Evolutionary conservation across 2,797 vertebrate genomes (phyloP), one percentile per base, ranked within the genome.

Genomic region (Phylloscopus collybita): DNA sequence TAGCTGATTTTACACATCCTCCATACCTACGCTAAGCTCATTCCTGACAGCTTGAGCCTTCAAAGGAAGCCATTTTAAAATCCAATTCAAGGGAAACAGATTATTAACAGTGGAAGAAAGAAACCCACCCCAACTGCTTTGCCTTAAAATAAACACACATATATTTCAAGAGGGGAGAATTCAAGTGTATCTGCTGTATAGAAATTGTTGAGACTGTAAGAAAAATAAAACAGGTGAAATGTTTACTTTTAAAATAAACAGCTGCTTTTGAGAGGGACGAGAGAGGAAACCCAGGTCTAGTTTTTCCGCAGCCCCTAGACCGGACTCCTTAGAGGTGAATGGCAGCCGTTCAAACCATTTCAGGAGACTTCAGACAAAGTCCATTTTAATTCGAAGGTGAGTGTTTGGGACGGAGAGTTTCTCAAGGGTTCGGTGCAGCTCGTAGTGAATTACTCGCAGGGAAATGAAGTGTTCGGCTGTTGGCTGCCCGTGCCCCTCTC

Each of bases 31-130:
- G 1, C 53, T 91, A 88, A 94, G 85, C 90, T 93, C 62, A n/a
- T 90, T 86, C 49, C 66, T 59, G 50, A 62, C 76, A 92, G 91
- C 73, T 53, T 75, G 76, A 60, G 42, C 83, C 51, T 95, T 95
- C 93, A 49, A 85, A 95, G 96, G 96, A 95, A 95, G 92, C 95
- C 93, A 96, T 96, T 84, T 97, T 96, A 96, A 88, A 96, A 92
- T 80, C 82, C 88, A 93, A 6, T 92, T 92, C 85, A 47, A 64
- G 66, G 50, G 84, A 92, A 95, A 65, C 16, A 66, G 82, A 86
- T 86, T 89, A 89, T 86, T 90, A 75, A 70, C 64, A 79, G 26
- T 1, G 11, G 23, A 71, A 47, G 78, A 86, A 81, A 93, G 66
- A 81, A 90, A 42, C 14, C 16, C 54, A 71, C 47, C n/a, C 69